phyloP scores from a whole-genome alignment of 2,888 invertebrate species.

The Platerodrilus igneus region DNA sequence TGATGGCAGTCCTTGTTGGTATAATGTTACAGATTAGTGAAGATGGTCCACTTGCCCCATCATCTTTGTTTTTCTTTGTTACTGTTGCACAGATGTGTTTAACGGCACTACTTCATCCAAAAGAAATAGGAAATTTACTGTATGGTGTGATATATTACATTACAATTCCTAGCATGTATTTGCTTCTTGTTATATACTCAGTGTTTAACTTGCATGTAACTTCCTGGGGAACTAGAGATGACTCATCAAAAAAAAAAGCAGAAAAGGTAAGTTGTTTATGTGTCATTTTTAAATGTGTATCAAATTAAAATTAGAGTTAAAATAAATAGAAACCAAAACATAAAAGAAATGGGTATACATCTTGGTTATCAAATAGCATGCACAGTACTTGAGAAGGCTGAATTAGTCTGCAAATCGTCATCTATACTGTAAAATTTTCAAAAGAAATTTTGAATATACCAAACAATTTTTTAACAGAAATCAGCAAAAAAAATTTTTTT shows the following conservation, averaged over 20 bases:
- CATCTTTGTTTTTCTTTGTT: slow-evolving; percentile 76
- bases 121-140: slow-evolving; percentile 70
- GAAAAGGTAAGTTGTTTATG: slow-evolving; percentile 29
- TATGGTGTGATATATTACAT: slow-evolving; percentile 79
- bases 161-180: slow-evolving; percentile 92
- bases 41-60: slow-evolving; percentile 77
- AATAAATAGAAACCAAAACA: too few relatives aligned
- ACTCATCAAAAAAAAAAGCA: slow-evolving; percentile 42
- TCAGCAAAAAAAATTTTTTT: too few relatives aligned
- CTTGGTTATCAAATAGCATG: too few relatives aligned
- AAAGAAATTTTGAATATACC: too few relatives aligned
- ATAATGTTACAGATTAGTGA: slow-evolving; percentile 72
- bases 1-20: slow-evolving; percentile 83
- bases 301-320: too few relatives aligned
- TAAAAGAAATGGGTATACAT: too few relatives aligned
- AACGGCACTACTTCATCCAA: slow-evolving; percentile 70
- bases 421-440: too few relatives aligned
- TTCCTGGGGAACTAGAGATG: slow-evolving; percentile 91
- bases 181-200: slow-evolving; percentile 86
- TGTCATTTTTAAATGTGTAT: too few relatives aligned
- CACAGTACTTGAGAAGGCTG: too few relatives aligned
- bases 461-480: too few relatives aligned
- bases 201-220: slow-evolving; percentile 91
- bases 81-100: slow-evolving; percentile 65
- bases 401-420: too few relatives aligned